phyloP scores from a whole-genome alignment of 1,140 invertebrate species.

The Camponotus vicinus region DNA sequence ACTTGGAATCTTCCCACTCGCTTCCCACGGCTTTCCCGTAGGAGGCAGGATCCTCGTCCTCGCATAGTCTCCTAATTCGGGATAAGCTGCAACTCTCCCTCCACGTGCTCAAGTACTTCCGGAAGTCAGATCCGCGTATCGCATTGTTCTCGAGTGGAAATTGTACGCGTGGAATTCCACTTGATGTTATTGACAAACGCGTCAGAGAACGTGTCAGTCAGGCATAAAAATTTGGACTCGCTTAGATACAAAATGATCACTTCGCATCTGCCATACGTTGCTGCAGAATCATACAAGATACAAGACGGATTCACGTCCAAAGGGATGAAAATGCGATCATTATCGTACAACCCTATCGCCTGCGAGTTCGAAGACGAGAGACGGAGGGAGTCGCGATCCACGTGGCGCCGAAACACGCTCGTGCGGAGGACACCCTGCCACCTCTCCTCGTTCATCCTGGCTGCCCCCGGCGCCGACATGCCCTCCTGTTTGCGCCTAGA shows the following conservation, averaged over 20 bases:
- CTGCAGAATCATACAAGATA: background rate
- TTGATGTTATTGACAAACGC: background rate
- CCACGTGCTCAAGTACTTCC: conserved; percentile 36
- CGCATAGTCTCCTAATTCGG: conserved; percentile 55
- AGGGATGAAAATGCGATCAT: background rate
- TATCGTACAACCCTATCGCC: conserved; percentile 16
- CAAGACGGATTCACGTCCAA: background rate
- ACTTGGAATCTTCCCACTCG: conserved; percentile 23
- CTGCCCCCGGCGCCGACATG: conserved; percentile 43
- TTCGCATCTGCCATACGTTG: background rate
- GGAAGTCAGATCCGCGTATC: conserved; percentile 7
- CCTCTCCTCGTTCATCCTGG: conserved; percentile 5
- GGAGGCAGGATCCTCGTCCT: conserved; percentile 29
- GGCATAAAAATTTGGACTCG: background rate
- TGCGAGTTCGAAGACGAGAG: background rate
- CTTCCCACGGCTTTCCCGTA: conserved; percentile 30
- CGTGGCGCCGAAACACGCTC: conserved; percentile 11
- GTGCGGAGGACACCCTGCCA: background rate
- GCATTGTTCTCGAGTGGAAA: background rate
- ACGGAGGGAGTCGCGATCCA: background rate
- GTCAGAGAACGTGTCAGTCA: background rate
- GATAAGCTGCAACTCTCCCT: conserved; percentile 54
- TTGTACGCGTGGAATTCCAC: background rate
- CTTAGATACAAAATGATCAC: background rate
- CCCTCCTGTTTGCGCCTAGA: conserved; percentile 55